Percentiles rank a stretch among this genome's conserved stretches.
These are phyloP conservation scores for Oriolus oriolus DNA, from an alignment of 2,113 vertebrate species.

Conservation along the genomic window DNA sequence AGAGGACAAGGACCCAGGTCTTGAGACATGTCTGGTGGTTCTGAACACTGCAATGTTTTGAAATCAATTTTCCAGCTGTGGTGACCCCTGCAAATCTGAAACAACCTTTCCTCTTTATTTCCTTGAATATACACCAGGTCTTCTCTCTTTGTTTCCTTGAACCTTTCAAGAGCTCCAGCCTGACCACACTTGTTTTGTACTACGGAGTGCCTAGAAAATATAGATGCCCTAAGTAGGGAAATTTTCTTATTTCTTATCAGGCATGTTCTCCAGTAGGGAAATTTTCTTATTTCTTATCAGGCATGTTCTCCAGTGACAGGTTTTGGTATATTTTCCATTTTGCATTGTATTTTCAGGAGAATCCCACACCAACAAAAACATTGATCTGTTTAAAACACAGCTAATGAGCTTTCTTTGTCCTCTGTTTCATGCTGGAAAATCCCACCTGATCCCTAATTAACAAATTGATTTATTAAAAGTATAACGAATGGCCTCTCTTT, in stretches of 20 bases:
- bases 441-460: conserved; percentile 58
- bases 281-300: background rate
- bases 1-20: background rate
- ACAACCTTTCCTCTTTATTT: background rate
- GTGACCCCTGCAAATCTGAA: background rate
- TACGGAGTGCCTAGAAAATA: background rate
- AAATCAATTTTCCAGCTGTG: background rate
- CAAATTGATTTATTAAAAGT: conserved; percentile 39
- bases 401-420: conserved; percentile 36
- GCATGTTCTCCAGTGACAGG: background rate
- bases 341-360: background rate
- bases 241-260: background rate
- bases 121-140: background rate
- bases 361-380: background rate
- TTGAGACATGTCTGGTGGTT: background rate
- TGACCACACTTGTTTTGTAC: background rate
- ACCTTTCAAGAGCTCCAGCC: background rate
- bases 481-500: conserved; percentile 26
- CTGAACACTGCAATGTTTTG: background rate
- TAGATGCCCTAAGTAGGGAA: background rate
- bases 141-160: background rate
- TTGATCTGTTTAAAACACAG: background rate
- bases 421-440: background rate
- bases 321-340: background rate
- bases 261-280: background rate